Evolutionary conservation across 2,888 invertebrate species (phyloP).

Genomic region (Tipula lateralis): DNA sequence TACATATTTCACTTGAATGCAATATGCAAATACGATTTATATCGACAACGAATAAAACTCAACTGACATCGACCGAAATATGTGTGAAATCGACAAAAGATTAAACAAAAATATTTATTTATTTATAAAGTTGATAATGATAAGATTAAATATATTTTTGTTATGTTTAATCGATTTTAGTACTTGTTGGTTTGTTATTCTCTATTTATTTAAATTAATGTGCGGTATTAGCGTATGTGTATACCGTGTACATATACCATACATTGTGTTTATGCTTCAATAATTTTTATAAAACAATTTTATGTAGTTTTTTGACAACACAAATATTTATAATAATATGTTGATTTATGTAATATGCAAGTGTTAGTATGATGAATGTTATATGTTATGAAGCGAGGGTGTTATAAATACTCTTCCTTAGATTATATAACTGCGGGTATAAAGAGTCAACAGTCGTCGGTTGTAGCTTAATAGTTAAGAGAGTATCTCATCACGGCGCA

Average conservation of each 20-base stretch:
- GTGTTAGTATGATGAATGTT: background rate
- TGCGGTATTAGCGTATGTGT: background rate
- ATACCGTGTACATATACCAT: background rate
- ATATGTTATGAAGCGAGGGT: background rate
- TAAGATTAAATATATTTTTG: background rate
- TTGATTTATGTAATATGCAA: background rate
- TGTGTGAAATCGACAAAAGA: background rate
- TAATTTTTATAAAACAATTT: background rate
- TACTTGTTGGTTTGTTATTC: background rate
- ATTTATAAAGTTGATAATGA: constrained; percentile 4
- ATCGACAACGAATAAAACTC: background rate
- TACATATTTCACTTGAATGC: background rate
- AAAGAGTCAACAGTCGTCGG: no score
- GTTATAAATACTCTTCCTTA: no score
- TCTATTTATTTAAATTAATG: background rate
- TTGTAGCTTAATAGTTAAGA: no score
- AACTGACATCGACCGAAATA: background rate
- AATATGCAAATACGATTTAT: background rate
- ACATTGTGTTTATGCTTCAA: background rate
- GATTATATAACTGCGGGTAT: no score
- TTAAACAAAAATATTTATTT: background rate
- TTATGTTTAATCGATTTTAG: background rate
- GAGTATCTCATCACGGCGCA: no score
- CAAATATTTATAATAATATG: no score
- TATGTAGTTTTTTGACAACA: background rate